phyloP scores from a whole-genome alignment of 1,140 invertebrate species.

The Pseudomyrmex gracilis region DNA sequence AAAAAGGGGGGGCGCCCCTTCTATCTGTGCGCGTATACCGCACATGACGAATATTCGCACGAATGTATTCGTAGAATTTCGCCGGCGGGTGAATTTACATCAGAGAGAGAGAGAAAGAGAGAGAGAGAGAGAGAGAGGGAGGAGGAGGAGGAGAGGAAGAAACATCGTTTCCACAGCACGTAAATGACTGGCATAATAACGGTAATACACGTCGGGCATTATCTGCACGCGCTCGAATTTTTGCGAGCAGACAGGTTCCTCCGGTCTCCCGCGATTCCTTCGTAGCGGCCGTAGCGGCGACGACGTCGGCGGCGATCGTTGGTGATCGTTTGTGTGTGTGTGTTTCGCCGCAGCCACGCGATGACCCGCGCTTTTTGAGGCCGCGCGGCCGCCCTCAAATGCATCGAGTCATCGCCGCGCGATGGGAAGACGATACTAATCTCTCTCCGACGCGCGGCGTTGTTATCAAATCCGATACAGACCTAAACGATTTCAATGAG shows the following conservation, averaged over 20 bases:
- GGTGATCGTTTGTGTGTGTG: neutral
- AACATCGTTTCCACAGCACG: conserved; percentile 74
- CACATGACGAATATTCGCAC: conserved; percentile 62
- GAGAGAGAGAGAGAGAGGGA: too few relatives aligned
- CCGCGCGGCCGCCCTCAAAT: conserved; percentile 13
- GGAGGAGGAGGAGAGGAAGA: conserved; percentile 69
- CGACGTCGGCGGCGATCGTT: conserved; percentile 15
- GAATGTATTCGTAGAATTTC: conserved; percentile 79
- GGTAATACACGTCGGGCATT: conserved; percentile 80
- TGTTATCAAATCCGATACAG: conserved; percentile 52
- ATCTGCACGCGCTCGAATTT: conserved; percentile 82
- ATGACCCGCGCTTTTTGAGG: conserved; percentile 69
- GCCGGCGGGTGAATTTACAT: conserved; percentile 72
- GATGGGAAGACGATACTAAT: conserved; percentile 47
- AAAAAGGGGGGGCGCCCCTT: neutral
- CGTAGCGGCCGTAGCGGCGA: conserved; percentile 6
- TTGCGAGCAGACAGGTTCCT: conserved; percentile 72
- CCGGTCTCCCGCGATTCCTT: conserved; percentile 57
- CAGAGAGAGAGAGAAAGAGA: too few relatives aligned
- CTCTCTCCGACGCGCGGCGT: conserved; percentile 29
- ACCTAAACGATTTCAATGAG: conserved; percentile 47
- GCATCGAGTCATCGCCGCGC: conserved; percentile 62
- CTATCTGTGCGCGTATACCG: conserved; percentile 39
- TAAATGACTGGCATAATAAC: conserved; percentile 82
- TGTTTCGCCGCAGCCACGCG: conserved; percentile 64